A percentile compares a stretch with the other conserved stretches of the same genome.
These are phyloP conservation scores for Oreohelix idahoensis DNA, from an alignment of 1,140 invertebrate genomes.

Conservation along the genomic window DNA sequence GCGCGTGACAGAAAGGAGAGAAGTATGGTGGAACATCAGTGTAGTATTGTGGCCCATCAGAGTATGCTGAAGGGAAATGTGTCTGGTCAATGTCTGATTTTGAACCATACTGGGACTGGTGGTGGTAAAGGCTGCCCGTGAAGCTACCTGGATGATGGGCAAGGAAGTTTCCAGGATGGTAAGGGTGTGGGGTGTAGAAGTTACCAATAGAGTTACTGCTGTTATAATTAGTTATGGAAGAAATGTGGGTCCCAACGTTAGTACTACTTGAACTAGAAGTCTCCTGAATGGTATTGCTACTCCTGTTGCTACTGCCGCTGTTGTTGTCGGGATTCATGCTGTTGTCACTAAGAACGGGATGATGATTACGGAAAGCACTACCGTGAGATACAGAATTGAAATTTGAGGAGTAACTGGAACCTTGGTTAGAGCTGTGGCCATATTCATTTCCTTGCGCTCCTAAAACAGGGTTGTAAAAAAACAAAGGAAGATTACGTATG, in stretches of 20 bases:
- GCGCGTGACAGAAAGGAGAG: constrained; percentile 12
- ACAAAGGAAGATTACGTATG: neutral
- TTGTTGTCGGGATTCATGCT: neutral
- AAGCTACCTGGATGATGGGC: constrained; percentile 35
- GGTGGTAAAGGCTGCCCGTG: constrained; percentile 36
- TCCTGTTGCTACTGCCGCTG: neutral
- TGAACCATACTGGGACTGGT: neutral
- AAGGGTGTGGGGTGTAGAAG: constrained; percentile 36
- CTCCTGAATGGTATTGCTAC: neutral
- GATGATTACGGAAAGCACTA: neutral
- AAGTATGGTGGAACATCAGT: constrained; percentile 16
- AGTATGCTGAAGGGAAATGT: constrained; percentile 50
- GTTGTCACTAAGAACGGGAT: neutral
- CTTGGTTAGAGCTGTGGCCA: neutral
- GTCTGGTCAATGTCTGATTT: constrained; percentile 27
- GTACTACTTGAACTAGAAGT: neutral
- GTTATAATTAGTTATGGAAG: neutral
- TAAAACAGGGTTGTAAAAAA: neutral
- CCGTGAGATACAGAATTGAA: neutral
- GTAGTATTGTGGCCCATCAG: constrained; percentile 45
- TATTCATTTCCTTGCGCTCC: constrained; percentile 8
- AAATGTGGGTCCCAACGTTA: neutral
- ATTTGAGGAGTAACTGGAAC: neutral
- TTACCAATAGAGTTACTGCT: neutral
- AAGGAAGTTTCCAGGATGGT: constrained; percentile 38